Evolutionary conservation across 2,113 vertebrate species (phyloP).

Genomic region (Poecilia latipinna): DNA sequence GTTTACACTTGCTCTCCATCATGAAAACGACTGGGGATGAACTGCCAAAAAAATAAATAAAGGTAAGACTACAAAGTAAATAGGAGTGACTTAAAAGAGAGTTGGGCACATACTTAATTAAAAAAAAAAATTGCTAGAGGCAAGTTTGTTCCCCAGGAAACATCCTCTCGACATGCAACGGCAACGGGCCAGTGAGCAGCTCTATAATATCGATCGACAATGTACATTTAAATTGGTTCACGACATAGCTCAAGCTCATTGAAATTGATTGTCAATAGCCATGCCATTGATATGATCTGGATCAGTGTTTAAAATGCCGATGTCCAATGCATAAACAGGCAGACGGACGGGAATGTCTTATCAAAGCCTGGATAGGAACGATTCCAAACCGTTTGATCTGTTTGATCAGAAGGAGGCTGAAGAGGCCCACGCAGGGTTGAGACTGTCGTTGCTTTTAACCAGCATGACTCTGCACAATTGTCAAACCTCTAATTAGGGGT

Average conservation of each 20-base stretch:
- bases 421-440: constrained; percentile 12
- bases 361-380: neutral
- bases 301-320: constrained; percentile 45
- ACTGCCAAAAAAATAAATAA: neutral
- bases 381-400: neutral
- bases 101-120: neutral
- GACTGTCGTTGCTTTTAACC: constrained; percentile 46
- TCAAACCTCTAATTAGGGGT: constrained; percentile 28
- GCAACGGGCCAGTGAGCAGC: constrained; percentile 19
- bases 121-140: neutral
- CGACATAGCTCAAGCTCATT: constrained; percentile 50
- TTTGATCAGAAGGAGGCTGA: constrained; percentile 28
- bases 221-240: constrained; percentile 48
- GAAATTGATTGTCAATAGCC: constrained; percentile 61
- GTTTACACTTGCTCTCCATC: no score
- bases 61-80: neutral
- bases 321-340: neutral
- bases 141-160: constrained; percentile 3
- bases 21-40: no score
- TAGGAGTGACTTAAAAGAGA: no score
- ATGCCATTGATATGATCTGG: constrained; percentile 39
- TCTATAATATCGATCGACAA: constrained; percentile 51
- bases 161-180: constrained; percentile 11
- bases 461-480: constrained; percentile 31
- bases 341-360: neutral